Evolutionary conservation across 2,113 vertebrate genomes (phyloP).

Genomic region (Hypanus sabinus): DNA sequence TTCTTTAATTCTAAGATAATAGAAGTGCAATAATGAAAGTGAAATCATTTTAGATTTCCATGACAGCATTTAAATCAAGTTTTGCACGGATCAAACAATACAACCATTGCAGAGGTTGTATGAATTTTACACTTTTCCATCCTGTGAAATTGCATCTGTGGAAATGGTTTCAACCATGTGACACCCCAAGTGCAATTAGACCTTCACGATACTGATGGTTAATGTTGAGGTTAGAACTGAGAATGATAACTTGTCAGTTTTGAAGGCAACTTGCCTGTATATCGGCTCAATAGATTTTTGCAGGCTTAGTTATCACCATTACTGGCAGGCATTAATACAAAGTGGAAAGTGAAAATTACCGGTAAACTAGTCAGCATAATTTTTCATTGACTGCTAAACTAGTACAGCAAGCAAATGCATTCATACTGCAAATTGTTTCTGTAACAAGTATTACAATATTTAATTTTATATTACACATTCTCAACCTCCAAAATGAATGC

Average conservation of each 20-base stretch:
- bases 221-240: not conserved
- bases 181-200: not conserved
- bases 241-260: slow-evolving; percentile 5
- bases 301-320: slow-evolving; percentile 24
- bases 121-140: not conserved
- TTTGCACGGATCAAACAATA: no score
- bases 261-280: not conserved
- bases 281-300: slow-evolving; percentile 1
- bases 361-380: not conserved
- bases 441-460: not conserved
- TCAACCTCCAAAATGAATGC: not conserved
- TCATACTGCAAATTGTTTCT: not conserved
- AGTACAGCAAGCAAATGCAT: not conserved
- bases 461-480: not conserved
- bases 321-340: slow-evolving; percentile 9
- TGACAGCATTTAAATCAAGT: no score
- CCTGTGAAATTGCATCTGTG: not conserved
- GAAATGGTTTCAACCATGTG: not conserved
- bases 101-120: not conserved
- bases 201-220: not conserved
- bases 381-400: not conserved
- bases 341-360: slow-evolving; percentile 17
- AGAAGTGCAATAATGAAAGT: not conserved
- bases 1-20: not conserved
- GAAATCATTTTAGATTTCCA: not conserved